These are phyloP conservation scores for Papilio polyxenes DNA, from an alignment of 1,140 invertebrate species.

Conservation along the genomic window DNA sequence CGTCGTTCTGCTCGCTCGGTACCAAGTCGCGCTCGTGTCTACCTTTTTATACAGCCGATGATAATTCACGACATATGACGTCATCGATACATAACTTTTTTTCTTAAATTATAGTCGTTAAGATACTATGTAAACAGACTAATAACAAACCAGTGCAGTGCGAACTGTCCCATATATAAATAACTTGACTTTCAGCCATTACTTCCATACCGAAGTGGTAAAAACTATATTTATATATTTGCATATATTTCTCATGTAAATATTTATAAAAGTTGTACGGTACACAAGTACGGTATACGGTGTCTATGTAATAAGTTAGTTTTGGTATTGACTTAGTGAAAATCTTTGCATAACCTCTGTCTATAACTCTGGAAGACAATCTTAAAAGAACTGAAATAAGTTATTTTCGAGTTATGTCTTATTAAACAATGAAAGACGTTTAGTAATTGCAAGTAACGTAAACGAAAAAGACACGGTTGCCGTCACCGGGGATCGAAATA, in stretches of 20 bases:
- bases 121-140: constrained; percentile 49
- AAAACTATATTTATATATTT: not conserved
- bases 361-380: not conserved
- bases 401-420: not conserved
- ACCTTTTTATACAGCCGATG: constrained; percentile 68
- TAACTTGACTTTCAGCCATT: not conserved
- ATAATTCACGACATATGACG: constrained; percentile 69
- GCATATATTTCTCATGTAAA: not conserved
- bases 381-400: not conserved
- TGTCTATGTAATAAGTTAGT: not conserved
- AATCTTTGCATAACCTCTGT: not conserved
- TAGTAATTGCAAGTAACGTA: not conserved
- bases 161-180: constrained; percentile 17
- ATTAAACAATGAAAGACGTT: not conserved
- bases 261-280: not conserved
- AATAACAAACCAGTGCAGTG: constrained; percentile 43
- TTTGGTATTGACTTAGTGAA: not conserved
- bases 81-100: constrained; percentile 49
- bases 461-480: not conserved
- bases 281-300: not conserved
- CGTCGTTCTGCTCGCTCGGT: constrained; percentile 48
- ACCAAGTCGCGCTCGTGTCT: constrained; percentile 63
- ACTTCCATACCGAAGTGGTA: not conserved
- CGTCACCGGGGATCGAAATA: constrained; percentile 9
- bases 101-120: constrained; percentile 47